phyloP scores from a whole-genome alignment of 2,888 invertebrate species.

The Thyatira batis region DNA sequence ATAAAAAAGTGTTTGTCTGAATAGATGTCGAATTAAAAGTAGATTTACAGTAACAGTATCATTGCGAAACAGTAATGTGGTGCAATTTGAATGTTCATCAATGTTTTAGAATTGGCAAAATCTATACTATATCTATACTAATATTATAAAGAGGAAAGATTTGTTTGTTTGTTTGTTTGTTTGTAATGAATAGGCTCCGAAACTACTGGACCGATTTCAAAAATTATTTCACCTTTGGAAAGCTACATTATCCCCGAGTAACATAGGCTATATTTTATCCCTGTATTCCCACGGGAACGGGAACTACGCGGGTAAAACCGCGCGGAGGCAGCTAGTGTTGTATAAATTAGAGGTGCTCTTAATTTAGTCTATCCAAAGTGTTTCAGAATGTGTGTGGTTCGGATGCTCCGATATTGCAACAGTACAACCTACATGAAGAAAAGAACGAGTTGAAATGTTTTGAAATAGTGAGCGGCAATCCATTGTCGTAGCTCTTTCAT shows the following conservation, averaged over 20 bases:
- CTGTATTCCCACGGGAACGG: no score
- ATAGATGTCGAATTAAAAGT: conserved; percentile 37
- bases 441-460: conserved; percentile 28
- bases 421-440: conserved; percentile 2
- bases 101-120: background rate
- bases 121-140: no score
- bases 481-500: conserved; percentile 40
- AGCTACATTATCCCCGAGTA: no score
- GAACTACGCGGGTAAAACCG: no score
- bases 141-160: no score
- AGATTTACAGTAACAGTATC: conserved; percentile 35
- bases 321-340: no score
- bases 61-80: conserved; percentile 18
- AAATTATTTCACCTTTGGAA: no score
- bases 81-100: background rate
- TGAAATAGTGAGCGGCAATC: conserved; percentile 47
- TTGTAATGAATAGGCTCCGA: no score
- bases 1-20: conserved; percentile 35
- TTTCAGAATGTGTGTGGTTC: background rate
- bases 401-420: conserved; percentile 4
- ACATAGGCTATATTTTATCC: no score
- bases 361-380: background rate
- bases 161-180: no score
- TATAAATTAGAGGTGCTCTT: background rate
- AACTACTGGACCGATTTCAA: no score